Conservation (phyloP, 2,797 vertebrate species). For the Dendrocincla fuliginosa region DNA sequence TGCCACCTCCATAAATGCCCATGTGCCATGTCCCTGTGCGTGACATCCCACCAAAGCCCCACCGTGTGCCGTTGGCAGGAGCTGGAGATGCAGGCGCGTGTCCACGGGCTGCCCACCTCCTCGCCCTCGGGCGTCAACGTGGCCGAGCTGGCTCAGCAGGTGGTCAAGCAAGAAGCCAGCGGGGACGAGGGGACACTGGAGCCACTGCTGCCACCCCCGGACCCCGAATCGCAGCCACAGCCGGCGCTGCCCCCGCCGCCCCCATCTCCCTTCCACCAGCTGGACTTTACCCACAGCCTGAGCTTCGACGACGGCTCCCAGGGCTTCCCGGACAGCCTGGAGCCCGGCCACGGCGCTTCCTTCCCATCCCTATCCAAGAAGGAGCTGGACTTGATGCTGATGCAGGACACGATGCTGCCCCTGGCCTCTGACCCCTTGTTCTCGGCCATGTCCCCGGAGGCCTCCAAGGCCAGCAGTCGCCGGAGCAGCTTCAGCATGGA, state of each 20-base stretch:
- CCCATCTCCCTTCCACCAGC: slow-evolving; percentile 84
- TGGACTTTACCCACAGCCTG: slow-evolving; percentile 90
- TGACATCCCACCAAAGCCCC: neutral
- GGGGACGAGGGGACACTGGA: slow-evolving; percentile 80
- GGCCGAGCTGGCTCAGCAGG: slow-evolving; percentile 81
- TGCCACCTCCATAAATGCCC: neutral
- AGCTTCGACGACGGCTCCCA: slow-evolving; percentile 84
- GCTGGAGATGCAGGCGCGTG: slow-evolving; percentile 93
- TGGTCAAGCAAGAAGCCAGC: slow-evolving; percentile 89
- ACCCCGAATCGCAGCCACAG: slow-evolving; percentile 55
- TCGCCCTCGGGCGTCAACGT: slow-evolving; percentile 87
- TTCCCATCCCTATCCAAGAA: slow-evolving; percentile 84
- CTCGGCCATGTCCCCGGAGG: slow-evolving; percentile 93
- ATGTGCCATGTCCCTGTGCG: fast-evolving
- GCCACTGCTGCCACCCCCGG: slow-evolving; percentile 64
- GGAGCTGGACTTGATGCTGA: slow-evolving; percentile 92
- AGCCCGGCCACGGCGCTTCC: slow-evolving; percentile 81
- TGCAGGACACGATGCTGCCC: slow-evolving; percentile 91
- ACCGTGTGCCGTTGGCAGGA: slow-evolving; percentile 78
- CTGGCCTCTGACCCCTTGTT: slow-evolving; percentile 92
- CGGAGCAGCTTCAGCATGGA: slow-evolving; percentile 99
- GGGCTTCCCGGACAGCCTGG: slow-evolving; percentile 85
- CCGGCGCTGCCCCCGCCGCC: slow-evolving; percentile 67
- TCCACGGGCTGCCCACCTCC: slow-evolving; percentile 88
- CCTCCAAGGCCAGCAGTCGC: slow-evolving; percentile 94